Evolutionary conservation across 2,797 vertebrate genomes (phyloP).

Genomic region (Myioborus miniatus): DNA sequence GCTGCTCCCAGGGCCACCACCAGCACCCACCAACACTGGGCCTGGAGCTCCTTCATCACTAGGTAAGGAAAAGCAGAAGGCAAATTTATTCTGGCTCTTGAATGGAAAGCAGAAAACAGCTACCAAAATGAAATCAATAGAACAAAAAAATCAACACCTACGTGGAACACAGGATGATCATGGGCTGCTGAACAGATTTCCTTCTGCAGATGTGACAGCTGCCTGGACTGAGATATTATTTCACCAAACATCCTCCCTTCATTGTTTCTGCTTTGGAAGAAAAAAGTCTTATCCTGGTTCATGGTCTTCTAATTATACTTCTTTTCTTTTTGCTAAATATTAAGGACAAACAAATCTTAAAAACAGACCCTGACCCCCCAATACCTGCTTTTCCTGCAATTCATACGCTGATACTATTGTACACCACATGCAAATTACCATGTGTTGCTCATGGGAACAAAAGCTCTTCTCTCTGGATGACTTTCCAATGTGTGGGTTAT

Average conservation of each 20-base stretch:
- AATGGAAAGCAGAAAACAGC: neutral
- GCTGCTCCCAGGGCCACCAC: neutral
- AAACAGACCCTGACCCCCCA: neutral
- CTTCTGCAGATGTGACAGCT: conserved; percentile 1
- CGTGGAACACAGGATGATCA: neutral
- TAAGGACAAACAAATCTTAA: neutral
- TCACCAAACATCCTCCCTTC: conserved; percentile 31
- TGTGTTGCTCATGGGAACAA: neutral
- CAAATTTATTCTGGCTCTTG: neutral
- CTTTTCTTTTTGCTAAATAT: conserved; percentile 1
- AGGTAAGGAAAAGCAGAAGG: neutral
- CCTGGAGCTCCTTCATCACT: neutral
- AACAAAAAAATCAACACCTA: conserved; percentile 19
- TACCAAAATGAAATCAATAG: neutral
- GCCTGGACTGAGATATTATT: neutral
- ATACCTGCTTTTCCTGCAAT: conserved; percentile 40
- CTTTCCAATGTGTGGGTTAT: neutral
- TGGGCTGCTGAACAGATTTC: conserved; percentile 22
- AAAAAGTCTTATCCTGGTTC: conserved; percentile 18
- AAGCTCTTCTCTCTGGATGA: neutral
- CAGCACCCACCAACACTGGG: neutral
- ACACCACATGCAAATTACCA: neutral
- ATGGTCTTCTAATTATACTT: conserved; percentile 39
- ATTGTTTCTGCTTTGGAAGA: conserved; percentile 41
- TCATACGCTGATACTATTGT: neutral